These are phyloP conservation scores for Rhinolophus sinicus DNA, from an alignment of 2,113 vertebrate species.

Conservation along the genomic window DNA sequence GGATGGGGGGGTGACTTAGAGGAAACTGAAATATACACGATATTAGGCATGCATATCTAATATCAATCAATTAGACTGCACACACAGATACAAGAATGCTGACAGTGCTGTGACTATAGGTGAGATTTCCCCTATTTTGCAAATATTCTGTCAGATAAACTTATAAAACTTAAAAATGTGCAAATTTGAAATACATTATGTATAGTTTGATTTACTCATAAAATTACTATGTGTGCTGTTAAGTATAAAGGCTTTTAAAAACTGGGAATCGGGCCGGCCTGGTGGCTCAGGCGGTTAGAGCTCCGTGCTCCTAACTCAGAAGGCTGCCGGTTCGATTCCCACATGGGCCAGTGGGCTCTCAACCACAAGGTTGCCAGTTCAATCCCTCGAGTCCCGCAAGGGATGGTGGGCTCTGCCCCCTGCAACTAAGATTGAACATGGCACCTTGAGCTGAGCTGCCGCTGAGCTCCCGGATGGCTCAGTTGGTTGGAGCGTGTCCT, in stretches of 20 bases:
- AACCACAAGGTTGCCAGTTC: too few relatives aligned
- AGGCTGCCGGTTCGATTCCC: too few relatives aligned
- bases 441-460: too few relatives aligned
- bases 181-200: background rate
- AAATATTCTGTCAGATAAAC: slow-evolving; percentile 10
- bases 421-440: too few relatives aligned
- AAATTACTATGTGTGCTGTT: background rate
- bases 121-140: background rate
- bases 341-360: too few relatives aligned
- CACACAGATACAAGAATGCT: background rate
- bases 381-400: too few relatives aligned
- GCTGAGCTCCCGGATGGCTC: too few relatives aligned
- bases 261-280: too few relatives aligned
- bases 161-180: slow-evolving; percentile 7
- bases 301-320: too few relatives aligned
- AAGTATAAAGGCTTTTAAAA: slow-evolving; percentile 43
- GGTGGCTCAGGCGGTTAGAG: too few relatives aligned
- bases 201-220: slow-evolving; percentile 19
- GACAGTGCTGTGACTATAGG: background rate
- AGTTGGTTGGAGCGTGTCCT: too few relatives aligned
- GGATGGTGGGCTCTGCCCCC: too few relatives aligned
- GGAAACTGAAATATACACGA: background rate
- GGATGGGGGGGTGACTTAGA: background rate
- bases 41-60: background rate
- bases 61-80: background rate